Conservation (phyloP, 2,797 vertebrate genomes). For the Xiphophorus birchmanni region DNA sequence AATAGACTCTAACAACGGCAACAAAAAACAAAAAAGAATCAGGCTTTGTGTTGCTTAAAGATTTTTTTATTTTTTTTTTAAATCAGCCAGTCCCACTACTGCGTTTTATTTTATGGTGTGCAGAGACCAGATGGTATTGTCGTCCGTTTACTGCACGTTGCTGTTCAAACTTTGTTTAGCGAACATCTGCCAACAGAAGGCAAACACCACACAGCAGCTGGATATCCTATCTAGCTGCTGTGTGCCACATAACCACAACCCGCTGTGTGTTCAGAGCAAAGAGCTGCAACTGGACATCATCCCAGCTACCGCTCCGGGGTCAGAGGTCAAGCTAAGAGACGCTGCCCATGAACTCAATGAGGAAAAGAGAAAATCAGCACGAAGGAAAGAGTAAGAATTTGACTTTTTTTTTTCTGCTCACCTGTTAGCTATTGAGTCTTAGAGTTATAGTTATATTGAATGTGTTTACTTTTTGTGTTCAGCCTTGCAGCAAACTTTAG, state of each 20-base stretch:
- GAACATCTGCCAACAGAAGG: conserved; percentile 26
- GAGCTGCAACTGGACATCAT: conserved; percentile 97
- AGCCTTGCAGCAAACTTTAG: not conserved
- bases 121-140: not conserved
- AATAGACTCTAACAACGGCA: not conserved
- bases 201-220: conserved; percentile 16
- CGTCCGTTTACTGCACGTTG: not conserved
- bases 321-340: conserved; percentile 96
- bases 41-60: not conserved
- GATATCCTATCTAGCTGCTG: conserved; percentile 7
- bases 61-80: not conserved
- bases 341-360: conserved; percentile 97
- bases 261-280: conserved; percentile 87
- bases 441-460: not conserved
- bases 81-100: not conserved
- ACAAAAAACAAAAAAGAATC: not conserved
- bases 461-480: not conserved
- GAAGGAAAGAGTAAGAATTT: conserved; percentile 93
- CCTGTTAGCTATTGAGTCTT: conserved; percentile 1
- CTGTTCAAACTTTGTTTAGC: conserved; percentile 32
- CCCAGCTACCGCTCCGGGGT: conserved; percentile 93
- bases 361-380: conserved; percentile 96
- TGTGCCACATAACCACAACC: conserved; percentile 17
- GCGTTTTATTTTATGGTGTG: conserved; percentile 2
- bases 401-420: not conserved